Base-by-base conservation (phyloP, 2,888 invertebrate genomes). In the Macrophya alboannulata region DNA sequence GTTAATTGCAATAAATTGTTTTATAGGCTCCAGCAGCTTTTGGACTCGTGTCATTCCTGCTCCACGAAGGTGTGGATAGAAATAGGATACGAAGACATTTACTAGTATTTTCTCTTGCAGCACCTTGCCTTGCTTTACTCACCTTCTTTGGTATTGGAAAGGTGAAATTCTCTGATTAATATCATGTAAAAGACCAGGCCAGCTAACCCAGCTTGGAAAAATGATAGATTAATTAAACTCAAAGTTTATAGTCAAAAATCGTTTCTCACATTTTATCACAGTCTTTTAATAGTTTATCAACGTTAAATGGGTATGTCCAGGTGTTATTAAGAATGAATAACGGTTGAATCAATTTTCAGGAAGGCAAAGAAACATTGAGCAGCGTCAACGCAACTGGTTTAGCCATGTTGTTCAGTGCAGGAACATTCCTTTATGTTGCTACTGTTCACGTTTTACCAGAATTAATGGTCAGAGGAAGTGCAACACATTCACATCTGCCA, bases 381-480 rank as follows among this genome's bases (percentile, higher is more conserved):
- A 97, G 97, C 10, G 95, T 98, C 77, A 98, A 99, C 92, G 98
- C 98, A 1, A 99, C 99, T 43, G 99, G 97, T 85, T 96, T 99
- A 86, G 99, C 99, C 0, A 99, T 99, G 99, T 94, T 99, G 55
- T 99, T 99, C 94, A 99, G 99, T 71, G 99, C 99, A 0, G 99
- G 99, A 0, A 99, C 99, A 17, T 99, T 99, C 94, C 95, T 99
- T 0, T 99, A 99, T 93, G 99, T 99, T 2, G 99, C 99, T 0
- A 99, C 99, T 0, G 99, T 99, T 0, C 99, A 99, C 93, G 99
- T 99, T 0, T 93, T 99, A 79, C 99, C 99, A 0, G 99, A 99
- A 93, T 94, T 99, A 10, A 98, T 97, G 84, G 95, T 96, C 86
- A 94, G 95, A 86, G 92, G 92, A 37, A 93, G 91, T 51, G 94